phyloP scores from a whole-genome alignment of 2,888 invertebrate species.

The Drosophila robusta region DNA sequence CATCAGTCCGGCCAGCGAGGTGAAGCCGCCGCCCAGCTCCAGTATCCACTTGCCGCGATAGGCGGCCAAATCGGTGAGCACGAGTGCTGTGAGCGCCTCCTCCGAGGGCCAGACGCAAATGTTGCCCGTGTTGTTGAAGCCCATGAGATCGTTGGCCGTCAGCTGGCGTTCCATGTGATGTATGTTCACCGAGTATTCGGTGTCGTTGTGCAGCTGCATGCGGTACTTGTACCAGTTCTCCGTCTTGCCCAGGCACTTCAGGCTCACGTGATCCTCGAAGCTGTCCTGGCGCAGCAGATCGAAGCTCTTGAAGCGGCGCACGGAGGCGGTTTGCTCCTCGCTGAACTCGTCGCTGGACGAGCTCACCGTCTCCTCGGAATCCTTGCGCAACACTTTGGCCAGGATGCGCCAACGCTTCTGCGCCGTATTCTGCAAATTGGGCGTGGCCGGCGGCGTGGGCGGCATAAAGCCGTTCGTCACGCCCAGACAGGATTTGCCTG shows the following conservation, averaged over 20 bases:
- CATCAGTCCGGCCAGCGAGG: conserved; percentile 91
- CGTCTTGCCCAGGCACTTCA: conserved; percentile 84
- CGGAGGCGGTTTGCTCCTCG: conserved; percentile 86
- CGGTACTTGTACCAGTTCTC: conserved; percentile 89
- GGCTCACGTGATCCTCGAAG: conserved; percentile 83
- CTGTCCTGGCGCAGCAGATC: conserved; percentile 86
- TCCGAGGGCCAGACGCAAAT: conserved; percentile 93
- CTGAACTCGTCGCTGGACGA: conserved; percentile 82
- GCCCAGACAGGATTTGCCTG: conserved; percentile 39
- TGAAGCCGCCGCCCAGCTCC: conserved; percentile 94
- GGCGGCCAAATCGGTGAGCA: conserved; percentile 87
- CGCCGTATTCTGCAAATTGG: conserved; percentile 85
- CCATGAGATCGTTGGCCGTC: conserved; percentile 90
- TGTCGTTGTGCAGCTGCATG: conserved; percentile 84
- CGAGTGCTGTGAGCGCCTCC: conserved; percentile 90
- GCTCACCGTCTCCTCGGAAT: conserved; percentile 84
- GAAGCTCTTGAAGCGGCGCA: conserved; percentile 87
- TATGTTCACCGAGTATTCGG: conserved; percentile 86
- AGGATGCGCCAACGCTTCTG: conserved; percentile 90
- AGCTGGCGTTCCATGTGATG: conserved; percentile 88
- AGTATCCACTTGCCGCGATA: conserved; percentile 90
- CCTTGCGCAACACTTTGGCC: conserved; percentile 87
- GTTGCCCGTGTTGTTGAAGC: conserved; percentile 93
- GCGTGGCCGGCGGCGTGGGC: conserved; percentile 83
- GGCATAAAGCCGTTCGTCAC: conserved; percentile 56